Conservation (phyloP, 1,140 invertebrate genomes). For the Drosophila funebris region DNA sequence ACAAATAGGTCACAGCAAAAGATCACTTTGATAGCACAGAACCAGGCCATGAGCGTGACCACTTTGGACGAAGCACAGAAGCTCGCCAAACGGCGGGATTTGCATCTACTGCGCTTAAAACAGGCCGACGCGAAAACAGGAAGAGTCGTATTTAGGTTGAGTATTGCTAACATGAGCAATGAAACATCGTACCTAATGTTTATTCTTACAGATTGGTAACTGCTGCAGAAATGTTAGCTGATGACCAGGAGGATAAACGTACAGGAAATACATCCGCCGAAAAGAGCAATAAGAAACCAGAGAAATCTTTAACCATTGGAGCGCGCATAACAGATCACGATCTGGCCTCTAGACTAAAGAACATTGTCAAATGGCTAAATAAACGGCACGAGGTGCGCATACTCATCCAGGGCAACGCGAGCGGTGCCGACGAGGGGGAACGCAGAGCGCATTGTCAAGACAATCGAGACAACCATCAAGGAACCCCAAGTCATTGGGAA, state of each 20-base stretch:
- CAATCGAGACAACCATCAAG: slow-evolving; percentile 85
- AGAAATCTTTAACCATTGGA: slow-evolving; percentile 86
- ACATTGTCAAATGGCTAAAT: slow-evolving; percentile 86
- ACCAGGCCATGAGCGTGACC: slow-evolving; percentile 84
- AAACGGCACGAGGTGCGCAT: slow-evolving; percentile 87
- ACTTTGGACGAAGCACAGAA: slow-evolving; percentile 86
- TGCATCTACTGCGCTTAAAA: slow-evolving; percentile 87
- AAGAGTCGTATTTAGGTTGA: slow-evolving; percentile 86
- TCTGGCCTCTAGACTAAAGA: slow-evolving; percentile 86
- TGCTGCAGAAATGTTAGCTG: slow-evolving; percentile 62
- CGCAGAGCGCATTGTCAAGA: slow-evolving; percentile 83
- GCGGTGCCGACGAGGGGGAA: slow-evolving; percentile 84
- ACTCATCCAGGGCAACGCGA: slow-evolving; percentile 84
- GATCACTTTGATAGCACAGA: slow-evolving; percentile 84
- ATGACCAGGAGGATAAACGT: slow-evolving; percentile 38
- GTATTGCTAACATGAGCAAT: not conserved
- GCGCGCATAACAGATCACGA: slow-evolving; percentile 87
- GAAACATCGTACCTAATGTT: not conserved
- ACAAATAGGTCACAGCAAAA: slow-evolving; percentile 55
- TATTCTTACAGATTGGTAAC: slow-evolving; percentile 55
- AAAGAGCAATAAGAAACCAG: slow-evolving; percentile 57
- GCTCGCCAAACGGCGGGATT: slow-evolving; percentile 85
- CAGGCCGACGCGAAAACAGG: slow-evolving; percentile 87
- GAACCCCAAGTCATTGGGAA: slow-evolving; percentile 84
- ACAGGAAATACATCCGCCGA: slow-evolving; percentile 23